These are phyloP conservation scores for Scomber colias DNA, from an alignment of 2,113 vertebrate species.

Conservation along the genomic window DNA sequence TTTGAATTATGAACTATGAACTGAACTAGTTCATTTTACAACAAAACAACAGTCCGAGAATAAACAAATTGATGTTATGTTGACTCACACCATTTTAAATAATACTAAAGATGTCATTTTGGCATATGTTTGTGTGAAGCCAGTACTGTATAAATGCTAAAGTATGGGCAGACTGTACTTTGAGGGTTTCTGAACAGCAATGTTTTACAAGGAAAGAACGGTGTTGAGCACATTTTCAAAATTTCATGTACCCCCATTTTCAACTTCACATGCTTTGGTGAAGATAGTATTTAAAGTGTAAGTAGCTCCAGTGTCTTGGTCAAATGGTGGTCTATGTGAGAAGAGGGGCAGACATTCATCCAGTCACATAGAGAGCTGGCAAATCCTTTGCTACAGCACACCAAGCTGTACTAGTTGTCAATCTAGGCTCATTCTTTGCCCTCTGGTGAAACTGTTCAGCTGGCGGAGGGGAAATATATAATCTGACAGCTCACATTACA, in stretches of 20 bases:
- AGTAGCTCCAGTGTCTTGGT: conserved; percentile 14
- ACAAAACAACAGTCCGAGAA: not conserved
- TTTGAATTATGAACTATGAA: too few relatives aligned
- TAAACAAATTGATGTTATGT: too few relatives aligned
- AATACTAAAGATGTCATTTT: not conserved
- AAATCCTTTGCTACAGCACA: conserved; percentile 51
- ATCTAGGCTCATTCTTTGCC: conserved; percentile 48
- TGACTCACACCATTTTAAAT: not conserved
- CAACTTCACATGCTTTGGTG: not conserved
- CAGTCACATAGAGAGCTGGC: conserved; percentile 47
- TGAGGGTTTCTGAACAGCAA: not conserved
- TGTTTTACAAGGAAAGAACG: too few relatives aligned
- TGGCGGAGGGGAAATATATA: conserved; percentile 67
- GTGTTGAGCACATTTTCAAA: not conserved
- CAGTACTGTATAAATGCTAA: too few relatives aligned
- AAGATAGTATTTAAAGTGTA: conserved; percentile 1
- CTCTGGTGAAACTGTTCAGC: conserved; percentile 65
- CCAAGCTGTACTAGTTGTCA: conserved; percentile 55
- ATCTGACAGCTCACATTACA: conserved; percentile 75
- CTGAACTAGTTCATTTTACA: too few relatives aligned
- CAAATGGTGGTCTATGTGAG: conserved; percentile 10
- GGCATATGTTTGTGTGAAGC: not conserved
- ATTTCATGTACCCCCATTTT: not conserved
- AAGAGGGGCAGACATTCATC: conserved; percentile 30
- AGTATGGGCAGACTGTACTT: not conserved